A percentile compares a stretch with the other conserved stretches of the same genome.
Evolutionary conservation across 1,140 invertebrate species (phyloP).

Genomic region (Microplitis mediator): DNA sequence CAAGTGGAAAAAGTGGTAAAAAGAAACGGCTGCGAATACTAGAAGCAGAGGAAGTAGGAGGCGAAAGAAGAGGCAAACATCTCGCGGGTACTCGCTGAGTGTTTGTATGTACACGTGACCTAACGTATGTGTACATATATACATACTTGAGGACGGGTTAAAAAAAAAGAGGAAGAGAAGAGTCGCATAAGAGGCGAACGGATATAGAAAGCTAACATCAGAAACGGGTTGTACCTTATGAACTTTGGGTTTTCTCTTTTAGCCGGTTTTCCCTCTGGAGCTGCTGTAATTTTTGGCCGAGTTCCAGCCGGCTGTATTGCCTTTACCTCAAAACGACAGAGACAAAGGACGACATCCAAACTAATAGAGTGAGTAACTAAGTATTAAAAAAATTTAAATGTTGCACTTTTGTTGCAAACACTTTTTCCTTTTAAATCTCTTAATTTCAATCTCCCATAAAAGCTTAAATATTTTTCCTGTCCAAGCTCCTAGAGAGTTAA

Average conservation of each 20-base stretch:
- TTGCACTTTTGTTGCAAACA: not conserved
- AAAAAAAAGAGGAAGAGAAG: not conserved
- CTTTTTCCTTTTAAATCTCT: not conserved
- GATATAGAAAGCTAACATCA: slow-evolving; percentile 1
- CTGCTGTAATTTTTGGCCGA: not conserved
- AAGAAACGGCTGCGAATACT: too few relatives aligned
- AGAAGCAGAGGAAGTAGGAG: not conserved
- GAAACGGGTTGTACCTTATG: slow-evolving; percentile 2
- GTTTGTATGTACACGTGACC: slow-evolving; percentile 10
- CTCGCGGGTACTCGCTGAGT: not conserved
- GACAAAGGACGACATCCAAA: not conserved
- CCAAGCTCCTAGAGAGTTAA: too few relatives aligned
- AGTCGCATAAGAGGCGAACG: not conserved
- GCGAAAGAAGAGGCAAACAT: slow-evolving; percentile 7
- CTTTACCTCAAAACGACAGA: slow-evolving; percentile 4
- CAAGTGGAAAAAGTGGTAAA: not conserved
- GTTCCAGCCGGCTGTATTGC: not conserved
- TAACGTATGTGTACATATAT: not conserved
- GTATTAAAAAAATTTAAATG: not conserved
- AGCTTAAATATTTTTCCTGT: too few relatives aligned
- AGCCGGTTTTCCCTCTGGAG: not conserved
- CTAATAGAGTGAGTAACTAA: slow-evolving; percentile 2
- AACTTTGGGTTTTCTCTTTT: not conserved
- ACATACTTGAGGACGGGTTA: too few relatives aligned
- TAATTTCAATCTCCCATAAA: too few relatives aligned